Evolutionary conservation across 2,113 vertebrate genomes (phyloP), one percentile per base, ranked within the genome.

Genomic region (Pardalotus punctatus): DNA sequence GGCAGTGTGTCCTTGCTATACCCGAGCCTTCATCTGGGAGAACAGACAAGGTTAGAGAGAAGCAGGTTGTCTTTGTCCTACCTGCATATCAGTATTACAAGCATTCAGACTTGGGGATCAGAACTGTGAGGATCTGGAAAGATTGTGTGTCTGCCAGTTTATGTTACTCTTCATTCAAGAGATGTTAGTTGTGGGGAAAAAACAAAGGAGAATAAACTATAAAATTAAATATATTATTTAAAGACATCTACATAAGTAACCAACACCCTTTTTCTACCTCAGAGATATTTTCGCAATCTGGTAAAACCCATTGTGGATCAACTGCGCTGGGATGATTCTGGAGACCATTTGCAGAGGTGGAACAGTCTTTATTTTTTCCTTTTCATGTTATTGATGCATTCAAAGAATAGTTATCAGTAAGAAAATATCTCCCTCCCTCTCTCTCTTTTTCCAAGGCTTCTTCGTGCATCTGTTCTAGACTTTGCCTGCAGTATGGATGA

Each of bases 401-500:
- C 11, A 56, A 78, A 58, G 51, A 80, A 73, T 2, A 12, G 11
- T 60, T 71, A 85, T 33, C 40, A 91, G 21, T 35, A 88, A 11
- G 8, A 76, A 94, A 85, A 58, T 27, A 3, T 14, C 16, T 69
- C 13, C 23, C 57, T 67, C 48, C 38, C 14, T 23, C 15, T 47
- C 61, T n/a, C 58, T 67, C 48, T 87, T 67, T 94, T 93, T 87
- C 74, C 51, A 92, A 99, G 99, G 97, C 98, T 99, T 62, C 98
- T 99, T 77, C 98, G 99, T 66, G 96, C 98, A 69, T 98, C 97
- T 0, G 98, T 99, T 67, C 95, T 99, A 81, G 96, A 97, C 45
- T 98, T 99, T 7, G 98, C 99, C 1, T 99, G 99, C 95, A 98
- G 98, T 92, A 98, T 99, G 98, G 89, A 36, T 48, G 98, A 99